phyloP scores from a whole-genome alignment of 2,113 vertebrate species.

The Psophia crepitans region DNA sequence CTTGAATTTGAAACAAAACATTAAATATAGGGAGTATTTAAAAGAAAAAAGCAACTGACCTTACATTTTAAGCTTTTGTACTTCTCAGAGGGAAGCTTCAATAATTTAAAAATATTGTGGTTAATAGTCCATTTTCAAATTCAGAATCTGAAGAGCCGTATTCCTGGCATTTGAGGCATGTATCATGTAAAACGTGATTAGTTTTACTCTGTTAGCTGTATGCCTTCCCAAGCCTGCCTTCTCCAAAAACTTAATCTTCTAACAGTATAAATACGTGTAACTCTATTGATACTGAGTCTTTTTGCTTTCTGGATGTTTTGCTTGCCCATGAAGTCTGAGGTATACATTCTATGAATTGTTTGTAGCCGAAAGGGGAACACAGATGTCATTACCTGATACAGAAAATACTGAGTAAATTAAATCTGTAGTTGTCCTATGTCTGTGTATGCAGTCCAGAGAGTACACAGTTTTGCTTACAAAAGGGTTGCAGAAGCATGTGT shows the following conservation, averaged over 20 bases:
- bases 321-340: neutral
- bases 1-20: neutral
- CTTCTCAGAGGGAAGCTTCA: neutral
- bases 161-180: neutral
- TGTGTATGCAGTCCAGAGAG: neutral
- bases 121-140: neutral
- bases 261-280: neutral
- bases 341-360: neutral
- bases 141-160: neutral
- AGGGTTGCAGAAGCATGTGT: neutral
- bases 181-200: neutral
- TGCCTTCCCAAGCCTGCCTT: neutral
- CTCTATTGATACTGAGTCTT: neutral
- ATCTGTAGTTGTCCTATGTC: neutral
- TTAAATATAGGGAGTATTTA: neutral
- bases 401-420: neutral
- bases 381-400: neutral
- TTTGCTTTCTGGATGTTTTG: neutral
- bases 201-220: neutral
- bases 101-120: neutral
- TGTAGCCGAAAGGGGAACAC: neutral
- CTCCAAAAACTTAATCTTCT: neutral
- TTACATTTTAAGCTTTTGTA: neutral
- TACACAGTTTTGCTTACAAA: neutral
- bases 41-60: neutral